Evolutionary conservation across 1,140 invertebrate genomes (phyloP).

Genomic region (Melipona quadrifasciata): DNA sequence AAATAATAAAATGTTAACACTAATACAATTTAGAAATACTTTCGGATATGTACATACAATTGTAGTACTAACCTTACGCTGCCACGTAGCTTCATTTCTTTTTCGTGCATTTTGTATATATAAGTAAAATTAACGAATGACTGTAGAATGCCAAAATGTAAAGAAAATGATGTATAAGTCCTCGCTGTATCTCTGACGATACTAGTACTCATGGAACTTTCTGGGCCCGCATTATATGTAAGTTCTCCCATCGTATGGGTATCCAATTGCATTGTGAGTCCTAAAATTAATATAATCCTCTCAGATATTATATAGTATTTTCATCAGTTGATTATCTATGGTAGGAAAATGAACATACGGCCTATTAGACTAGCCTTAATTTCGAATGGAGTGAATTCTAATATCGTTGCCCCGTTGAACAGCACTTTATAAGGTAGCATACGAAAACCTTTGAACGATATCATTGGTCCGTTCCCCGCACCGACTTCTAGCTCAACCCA

Average conservation of each 20-base stretch:
- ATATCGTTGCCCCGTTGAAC: slow-evolving; percentile 86
- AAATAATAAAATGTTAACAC: slow-evolving; percentile 24
- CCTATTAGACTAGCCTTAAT: slow-evolving; percentile 87
- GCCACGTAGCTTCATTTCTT: slow-evolving; percentile 89
- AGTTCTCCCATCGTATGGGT: slow-evolving; percentile 93
- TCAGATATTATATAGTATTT: slow-evolving; percentile 10
- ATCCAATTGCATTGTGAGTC: slow-evolving; percentile 92
- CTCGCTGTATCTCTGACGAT: slow-evolving; percentile 89
- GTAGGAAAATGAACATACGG: slow-evolving; percentile 82
- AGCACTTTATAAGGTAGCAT: slow-evolving; percentile 87
- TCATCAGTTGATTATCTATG: neutral
- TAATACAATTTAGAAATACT: slow-evolving; percentile 3
- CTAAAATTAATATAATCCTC: slow-evolving; percentile 79
- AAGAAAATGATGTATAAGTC: slow-evolving; percentile 84
- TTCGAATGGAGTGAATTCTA: slow-evolving; percentile 88
- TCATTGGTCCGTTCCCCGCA: slow-evolving; percentile 89
- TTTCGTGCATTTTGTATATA: slow-evolving; percentile 89
- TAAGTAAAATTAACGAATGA: slow-evolving; percentile 90
- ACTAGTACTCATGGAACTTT: slow-evolving; percentile 90
- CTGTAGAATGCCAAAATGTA: slow-evolving; percentile 92
- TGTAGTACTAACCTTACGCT: slow-evolving; percentile 87
- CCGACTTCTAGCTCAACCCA: slow-evolving; percentile 92
- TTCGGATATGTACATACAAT: slow-evolving; percentile 40
- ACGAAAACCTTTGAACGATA: slow-evolving; percentile 89
- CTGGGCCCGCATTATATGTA: slow-evolving; percentile 88